Base-by-base conservation (phyloP, 1,140 invertebrate species). In the Hestina assimilis region DNA sequence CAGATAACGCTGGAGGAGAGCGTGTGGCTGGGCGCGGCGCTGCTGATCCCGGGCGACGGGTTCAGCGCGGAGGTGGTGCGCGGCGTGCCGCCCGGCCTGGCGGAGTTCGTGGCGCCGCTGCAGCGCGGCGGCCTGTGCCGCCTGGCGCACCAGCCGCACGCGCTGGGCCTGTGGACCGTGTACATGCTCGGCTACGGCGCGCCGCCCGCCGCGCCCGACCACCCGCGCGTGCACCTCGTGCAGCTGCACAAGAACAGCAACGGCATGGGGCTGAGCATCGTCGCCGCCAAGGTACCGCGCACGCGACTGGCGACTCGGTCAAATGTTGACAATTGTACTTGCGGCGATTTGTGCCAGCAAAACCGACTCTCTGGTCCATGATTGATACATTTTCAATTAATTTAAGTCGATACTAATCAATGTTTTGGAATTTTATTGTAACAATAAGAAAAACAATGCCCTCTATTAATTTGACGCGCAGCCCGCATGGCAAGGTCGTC, bases 41-140 rank as follows among this genome's bases (percentile, higher is more conserved):
- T 99, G 47, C 88, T 99, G 3, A 90, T 99, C 8, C 98, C 98
- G 0, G 97, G 98, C 76, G 98, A 99, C 89, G 98, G 98, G 8
- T 99, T 99, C 89, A 98, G 97, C 73, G 98, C 97, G 87, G 98
- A 99, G 89, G 96, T 98, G 29, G 96, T 98, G 38, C 90, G 95
- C 43, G 97, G 97, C 23, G 93, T 98, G 38, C 97, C 97, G 12
- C 93, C 94, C n/a, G 97, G 96, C 4, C 89, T 99, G 15, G 93
- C 95, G 0, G 97, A 99, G 79, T 99, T 98, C 79, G 89, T 99
- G 15, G 92, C 94, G 47, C 96, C 96, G 1, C 89, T 99, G 14
- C 95, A 97, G 78, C 92, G 94, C 40, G 93, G 94, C 38, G 95
- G 96, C 4, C 90, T 98, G 20, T 99, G 97, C 79, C 91, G 96